Evolutionary conservation across 2,888 invertebrate genomes (phyloP).

Genomic region (Netelia inedita): DNA sequence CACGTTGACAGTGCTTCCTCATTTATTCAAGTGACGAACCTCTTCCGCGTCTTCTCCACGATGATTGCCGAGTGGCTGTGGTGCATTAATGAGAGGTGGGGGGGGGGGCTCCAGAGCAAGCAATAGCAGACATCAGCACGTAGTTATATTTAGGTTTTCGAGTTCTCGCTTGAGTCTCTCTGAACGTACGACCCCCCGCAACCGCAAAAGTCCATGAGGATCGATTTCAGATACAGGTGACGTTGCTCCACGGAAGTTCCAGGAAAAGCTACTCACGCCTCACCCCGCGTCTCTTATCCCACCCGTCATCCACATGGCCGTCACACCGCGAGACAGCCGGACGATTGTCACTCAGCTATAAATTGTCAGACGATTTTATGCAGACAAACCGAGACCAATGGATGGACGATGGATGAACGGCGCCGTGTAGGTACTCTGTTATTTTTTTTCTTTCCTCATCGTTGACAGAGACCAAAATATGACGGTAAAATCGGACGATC

Average conservation of each 20-base stretch:
- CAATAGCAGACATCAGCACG: conserved; percentile 5
- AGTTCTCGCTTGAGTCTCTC: conserved; percentile 59
- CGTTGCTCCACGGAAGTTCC: conserved; percentile 44
- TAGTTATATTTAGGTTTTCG: conserved; percentile 67
- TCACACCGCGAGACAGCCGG: conserved; percentile 1
- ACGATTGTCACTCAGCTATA: conserved; percentile 42
- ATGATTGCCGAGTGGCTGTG: conserved; percentile 14
- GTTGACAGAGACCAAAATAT: conserved; percentile 34
- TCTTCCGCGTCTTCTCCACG: conserved; percentile 65
- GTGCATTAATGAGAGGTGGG: conserved; percentile 19
- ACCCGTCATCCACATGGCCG: not conserved
- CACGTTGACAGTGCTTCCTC: conserved; percentile 74
- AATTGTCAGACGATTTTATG: conserved; percentile 32
- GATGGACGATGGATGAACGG: conserved; percentile 3
- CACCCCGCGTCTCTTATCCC: not conserved
- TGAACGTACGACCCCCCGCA: conserved; percentile 41
- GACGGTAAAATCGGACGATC: not conserved
- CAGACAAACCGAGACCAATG: not conserved
- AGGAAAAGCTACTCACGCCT: conserved; percentile 51
- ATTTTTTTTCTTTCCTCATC: not conserved
- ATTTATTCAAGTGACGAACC: conserved; percentile 75
- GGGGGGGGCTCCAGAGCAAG: conserved; percentile 1
- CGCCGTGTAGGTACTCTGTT: not conserved
- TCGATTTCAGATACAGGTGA: conserved; percentile 68
- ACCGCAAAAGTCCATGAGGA: conserved; percentile 59